Evolutionary conservation across 2,113 vertebrate species (phyloP), one percentile per base, ranked within the genome.

Genomic region (Oceanites oceanicus): DNA sequence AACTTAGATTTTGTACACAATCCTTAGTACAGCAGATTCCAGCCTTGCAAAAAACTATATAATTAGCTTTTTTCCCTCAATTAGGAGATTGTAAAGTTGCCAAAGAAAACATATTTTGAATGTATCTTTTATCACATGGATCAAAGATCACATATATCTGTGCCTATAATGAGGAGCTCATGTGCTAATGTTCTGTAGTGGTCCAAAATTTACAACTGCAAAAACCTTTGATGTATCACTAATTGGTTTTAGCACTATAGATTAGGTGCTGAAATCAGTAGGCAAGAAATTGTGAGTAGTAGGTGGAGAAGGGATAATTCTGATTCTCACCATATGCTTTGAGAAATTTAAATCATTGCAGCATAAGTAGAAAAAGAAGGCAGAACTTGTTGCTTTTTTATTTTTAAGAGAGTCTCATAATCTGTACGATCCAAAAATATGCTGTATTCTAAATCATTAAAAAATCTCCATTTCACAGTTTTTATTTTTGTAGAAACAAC

Each of bases 261-360:
- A 98, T 98, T 97, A 97, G 70, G 95, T 97, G 97, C 95, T 95
- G 85, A 98, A 97, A 96, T 94, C 91, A 88, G 95, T 95, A 97
- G 94, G 96, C 86, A 98, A 97, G 86, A 97, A 96, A 97, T 95
- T 97, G 95, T 73, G 70, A 97, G 93, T 86, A 91, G 97, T 97
- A 96, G 97, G 97, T 97, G 95, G 93, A 93, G 84, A 97, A 97
- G 72, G 53, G 94, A 97, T 97, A 97, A 97, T 96, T 98, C 97
- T 96, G 97, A 98, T 92, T 97, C 93, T 96, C 80, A 96, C 96
- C 97, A 97, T 98, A 98, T 98, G 98, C 92, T 98, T 97, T 95
- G 86, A 96, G 91, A 98, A 96, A 97, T 96, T 55, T 88, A 95
- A 98, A 97, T 91, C 75, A 12, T 97, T 97, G 89, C 66, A 98